Evolutionary conservation across 2,113 vertebrate species (phyloP), one percentile per base, ranked within the genome.

Genomic region (Fulmarus glacialis): DNA sequence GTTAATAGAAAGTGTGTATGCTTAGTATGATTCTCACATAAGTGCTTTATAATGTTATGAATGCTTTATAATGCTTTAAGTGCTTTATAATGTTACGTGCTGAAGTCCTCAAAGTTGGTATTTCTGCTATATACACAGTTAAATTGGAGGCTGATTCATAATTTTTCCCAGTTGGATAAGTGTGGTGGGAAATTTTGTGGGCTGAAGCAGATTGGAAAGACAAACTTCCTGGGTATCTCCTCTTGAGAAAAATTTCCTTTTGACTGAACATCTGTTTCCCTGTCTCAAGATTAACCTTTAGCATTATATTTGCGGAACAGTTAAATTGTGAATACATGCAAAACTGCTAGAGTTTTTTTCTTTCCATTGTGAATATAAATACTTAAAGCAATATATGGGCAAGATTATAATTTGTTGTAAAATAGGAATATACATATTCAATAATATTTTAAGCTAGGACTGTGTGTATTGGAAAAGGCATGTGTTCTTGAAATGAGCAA

Each of bases 141-240:
- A 80, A 86, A 45, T 9, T 42, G 5, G 55, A 88, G 77, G 58
- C 64, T 36, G 77, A 67, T 34, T 38, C 36, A 20, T n/a, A 56
- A 56, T 32, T 92, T 92, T 71, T 95, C 88, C 93, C 93, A 52
- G 74, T 83, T 82, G 94, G 90, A 64, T 78, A 48, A 95, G 47
- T 4, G 34, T 59, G 87, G 55, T 96, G 90, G 85, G 96, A 96
- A 93, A 96, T 74, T 95, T 14, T 72, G 93, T 93, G 95, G 94
- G 66, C 90, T 85, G 97, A 80, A 96, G 93, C 64, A 82, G 68
- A 77, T 66, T 68, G 91, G 87, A 93, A 96, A 92, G 86, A 93
- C 93, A 97, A 97, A 95, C 97, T 98, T 97, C 97, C 97, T 97
- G 97, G 97, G 95, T 97, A 96, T 97, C 95, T 91, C 89, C 94